These are phyloP conservation scores for Hemibagrus wyckioides DNA, from an alignment of 2,113 vertebrate species.

Conservation along the genomic window DNA sequence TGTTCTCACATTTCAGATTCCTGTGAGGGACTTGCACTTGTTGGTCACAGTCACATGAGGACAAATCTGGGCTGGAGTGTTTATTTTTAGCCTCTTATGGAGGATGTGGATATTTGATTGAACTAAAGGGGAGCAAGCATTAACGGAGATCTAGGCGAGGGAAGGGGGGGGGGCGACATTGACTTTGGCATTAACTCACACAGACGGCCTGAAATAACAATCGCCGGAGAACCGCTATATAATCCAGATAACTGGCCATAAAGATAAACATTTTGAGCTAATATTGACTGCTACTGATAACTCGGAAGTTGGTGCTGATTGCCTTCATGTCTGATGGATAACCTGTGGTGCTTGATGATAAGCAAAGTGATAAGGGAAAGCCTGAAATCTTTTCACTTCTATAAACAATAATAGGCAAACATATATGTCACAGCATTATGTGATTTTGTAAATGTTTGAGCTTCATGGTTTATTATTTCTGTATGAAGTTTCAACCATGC, in stretches of 20 bases:
- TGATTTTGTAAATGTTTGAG: not conserved
- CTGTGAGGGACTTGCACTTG: not conserved
- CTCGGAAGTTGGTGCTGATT: not conserved
- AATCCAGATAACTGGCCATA: slow-evolving; percentile 15
- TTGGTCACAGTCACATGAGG: not conserved
- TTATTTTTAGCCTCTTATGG: slow-evolving; percentile 8
- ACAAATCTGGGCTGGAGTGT: slow-evolving; percentile 1
- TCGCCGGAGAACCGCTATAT: not conserved
- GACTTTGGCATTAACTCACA: not conserved
- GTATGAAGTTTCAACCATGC: not conserved
- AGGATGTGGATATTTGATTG: slow-evolving; percentile 7
- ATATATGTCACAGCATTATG: not conserved
- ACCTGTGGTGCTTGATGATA: slow-evolving; percentile 10
- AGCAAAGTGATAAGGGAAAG: not conserved
- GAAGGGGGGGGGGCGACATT: no score
- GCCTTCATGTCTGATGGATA: not conserved
- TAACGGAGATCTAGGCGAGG: not conserved
- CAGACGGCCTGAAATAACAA: not conserved
- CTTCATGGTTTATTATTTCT: not conserved
- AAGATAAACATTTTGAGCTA: slow-evolving; percentile 29
- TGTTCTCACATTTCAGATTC: not conserved
- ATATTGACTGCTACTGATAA: slow-evolving; percentile 41
- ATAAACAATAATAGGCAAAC: not conserved
- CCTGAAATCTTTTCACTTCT: not conserved
- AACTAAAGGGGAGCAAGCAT: not conserved